A percentile compares a stretch with the other conserved stretches of the same genome.
Evolutionary conservation across 2,113 vertebrate species (phyloP).

Genomic region (Aythya baeri): DNA sequence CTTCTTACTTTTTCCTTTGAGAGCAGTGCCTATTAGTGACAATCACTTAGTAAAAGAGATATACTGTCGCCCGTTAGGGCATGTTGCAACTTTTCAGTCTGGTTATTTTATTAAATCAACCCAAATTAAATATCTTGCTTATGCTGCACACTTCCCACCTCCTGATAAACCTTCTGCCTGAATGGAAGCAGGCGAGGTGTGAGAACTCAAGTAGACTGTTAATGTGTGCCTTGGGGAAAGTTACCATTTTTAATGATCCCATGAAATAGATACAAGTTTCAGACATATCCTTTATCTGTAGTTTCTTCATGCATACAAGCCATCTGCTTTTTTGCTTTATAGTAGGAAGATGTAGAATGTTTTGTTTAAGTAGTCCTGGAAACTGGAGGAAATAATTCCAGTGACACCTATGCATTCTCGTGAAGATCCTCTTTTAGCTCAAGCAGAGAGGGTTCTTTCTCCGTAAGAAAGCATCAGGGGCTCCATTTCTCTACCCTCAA

Average conservation of each 20-base stretch:
- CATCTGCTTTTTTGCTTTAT: background rate
- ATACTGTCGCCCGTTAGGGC: background rate
- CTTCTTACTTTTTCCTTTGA: background rate
- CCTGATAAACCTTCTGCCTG: background rate
- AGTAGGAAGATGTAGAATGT: background rate
- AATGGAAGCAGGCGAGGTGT: background rate
- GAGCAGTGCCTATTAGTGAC: background rate
- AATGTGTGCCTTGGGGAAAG: background rate
- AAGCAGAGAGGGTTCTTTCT: background rate
- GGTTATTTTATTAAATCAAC: background rate
- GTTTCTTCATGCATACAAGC: background rate
- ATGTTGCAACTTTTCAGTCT: background rate
- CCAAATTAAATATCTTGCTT: background rate
- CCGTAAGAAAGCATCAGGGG: background rate
- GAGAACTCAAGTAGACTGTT: background rate
- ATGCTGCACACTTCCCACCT: background rate
- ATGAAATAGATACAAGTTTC: background rate
- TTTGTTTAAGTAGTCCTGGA: background rate
- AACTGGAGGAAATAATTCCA: background rate
- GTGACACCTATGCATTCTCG: background rate
- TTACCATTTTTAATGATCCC: background rate
- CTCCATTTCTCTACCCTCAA: background rate
- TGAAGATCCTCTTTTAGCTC: background rate
- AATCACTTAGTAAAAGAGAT: constrained; percentile 6
- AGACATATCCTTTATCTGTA: background rate